Base-by-base conservation (phyloP, 2,888 invertebrate species). In the Cryptops parisi region DNA sequence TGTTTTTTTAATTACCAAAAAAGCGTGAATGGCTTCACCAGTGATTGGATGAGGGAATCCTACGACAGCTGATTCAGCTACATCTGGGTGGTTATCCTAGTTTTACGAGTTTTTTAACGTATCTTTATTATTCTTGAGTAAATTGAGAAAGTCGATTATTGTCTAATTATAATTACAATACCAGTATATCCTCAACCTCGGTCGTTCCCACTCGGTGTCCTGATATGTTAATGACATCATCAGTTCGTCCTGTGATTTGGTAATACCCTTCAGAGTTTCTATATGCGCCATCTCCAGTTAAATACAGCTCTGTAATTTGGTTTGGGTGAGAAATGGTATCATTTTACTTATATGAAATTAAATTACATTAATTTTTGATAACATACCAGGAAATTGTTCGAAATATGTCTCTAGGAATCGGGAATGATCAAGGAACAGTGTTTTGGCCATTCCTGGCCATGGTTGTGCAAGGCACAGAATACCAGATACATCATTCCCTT, bases 391-490 rank as follows among this genome's bases (percentile, higher is more conserved):
- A 62, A 74, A 76, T 55, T 72, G 71, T 54, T 67, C 67, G 64
- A 76, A 76, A 63, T 76, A 76, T 2, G 73, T 73, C 19, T 69
- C 68, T 53, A 65, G 65, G 59, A 67, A 70, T 61, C 89, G 79
- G 54, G 67, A 62, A 45, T 69, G 68, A 59, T 70, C 61, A 6
- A 66, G 65, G 60, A 66, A 69, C n/a, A 71, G 65, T 19, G 69
- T 69, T 47, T 69, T 47, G 93, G 96, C 94, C 74, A 98, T 87
- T 60, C 96, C 93, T 1, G 98, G 98, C 98, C 98, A 98, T 2
- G 98, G 96, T 61, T 82, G 78, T 38, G 83, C 75, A 71, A 98
- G 96, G 33, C 93, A n/a, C n/a, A n/a, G n/a, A n/a, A n/a, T n/a
- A n/a, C n/a, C n/a, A n/a, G n/a, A n/a, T n/a, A n/a, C n/a, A n/a